Percentiles rank a stretch among this genome's conserved stretches.
Conservation (phyloP, 2,888 invertebrate species). For the Drosophila siamana region DNA sequence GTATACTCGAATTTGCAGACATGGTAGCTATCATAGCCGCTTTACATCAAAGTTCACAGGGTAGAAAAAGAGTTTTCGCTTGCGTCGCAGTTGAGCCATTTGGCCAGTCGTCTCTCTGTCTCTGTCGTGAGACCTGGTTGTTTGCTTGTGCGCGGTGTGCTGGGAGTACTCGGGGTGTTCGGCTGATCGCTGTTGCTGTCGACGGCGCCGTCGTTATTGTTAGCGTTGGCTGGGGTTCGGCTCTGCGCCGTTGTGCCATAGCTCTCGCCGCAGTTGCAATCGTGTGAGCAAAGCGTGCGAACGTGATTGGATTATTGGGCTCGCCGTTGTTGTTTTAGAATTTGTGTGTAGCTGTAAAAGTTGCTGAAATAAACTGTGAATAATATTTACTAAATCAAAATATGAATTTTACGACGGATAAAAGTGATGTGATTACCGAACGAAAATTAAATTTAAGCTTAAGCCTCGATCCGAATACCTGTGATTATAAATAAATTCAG, state of each 20-base stretch:
- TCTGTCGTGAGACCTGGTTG: constrained; percentile 36
- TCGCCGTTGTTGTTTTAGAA: constrained; percentile 21
- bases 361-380: constrained; percentile 33
- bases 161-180: too few species aligned
- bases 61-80: constrained; percentile 74
- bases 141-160: constrained; percentile 25
- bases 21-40: background rate
- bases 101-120: constrained; percentile 46
- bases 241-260: constrained; percentile 44
- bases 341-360: constrained; percentile 26
- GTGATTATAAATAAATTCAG: constrained; percentile 22
- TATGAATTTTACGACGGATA: constrained; percentile 55
- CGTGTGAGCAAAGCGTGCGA: constrained; percentile 82
- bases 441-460: constrained; percentile 10
- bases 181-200: constrained; percentile 27
- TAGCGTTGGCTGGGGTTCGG: constrained; percentile 29
- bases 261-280: constrained; percentile 77
- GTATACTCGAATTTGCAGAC: too few species aligned
- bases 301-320: constrained; percentile 77
- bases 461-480: constrained; percentile 1
- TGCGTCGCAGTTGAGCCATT: constrained; percentile 52
- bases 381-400: constrained; percentile 30
- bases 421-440: constrained; percentile 21
- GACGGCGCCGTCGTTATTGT: constrained; percentile 25
- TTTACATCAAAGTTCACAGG: background rate